Evolutionary conservation across 2,888 invertebrate species (phyloP).

Genomic region (Ischnura elegans): DNA sequence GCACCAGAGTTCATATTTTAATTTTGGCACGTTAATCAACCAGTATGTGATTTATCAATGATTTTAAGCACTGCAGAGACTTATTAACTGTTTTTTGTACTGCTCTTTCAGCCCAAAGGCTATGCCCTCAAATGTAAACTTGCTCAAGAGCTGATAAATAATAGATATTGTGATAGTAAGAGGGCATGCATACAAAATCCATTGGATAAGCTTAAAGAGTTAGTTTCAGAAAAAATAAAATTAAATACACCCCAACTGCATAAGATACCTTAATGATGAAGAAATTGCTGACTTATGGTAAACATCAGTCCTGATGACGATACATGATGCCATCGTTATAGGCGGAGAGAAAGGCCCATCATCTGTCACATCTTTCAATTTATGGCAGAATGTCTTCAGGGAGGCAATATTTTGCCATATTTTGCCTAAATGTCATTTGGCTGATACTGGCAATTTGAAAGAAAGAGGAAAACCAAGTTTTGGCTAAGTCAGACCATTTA

Average conservation of each 20-base stretch:
- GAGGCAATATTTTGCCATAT: not conserved
- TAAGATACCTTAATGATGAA: not conserved
- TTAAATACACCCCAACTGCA: not conserved
- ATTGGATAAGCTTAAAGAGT: not conserved
- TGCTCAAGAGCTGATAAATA: not conserved
- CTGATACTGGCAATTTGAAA: conserved; percentile 3
- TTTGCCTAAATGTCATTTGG: not conserved
- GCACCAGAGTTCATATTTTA: too few relatives aligned
- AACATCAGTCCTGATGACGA: not conserved
- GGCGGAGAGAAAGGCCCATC: not conserved
- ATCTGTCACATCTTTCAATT: not conserved
- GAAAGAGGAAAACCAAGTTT: not conserved
- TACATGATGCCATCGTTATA: not conserved
- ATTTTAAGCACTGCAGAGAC: not conserved
- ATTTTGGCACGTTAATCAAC: too few relatives aligned
- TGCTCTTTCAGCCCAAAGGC: not conserved
- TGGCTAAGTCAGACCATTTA: not conserved
- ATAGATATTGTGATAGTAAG: not conserved
- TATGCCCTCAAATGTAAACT: not conserved
- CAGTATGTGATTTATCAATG: not conserved
- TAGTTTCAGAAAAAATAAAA: not conserved
- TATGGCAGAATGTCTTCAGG: not conserved
- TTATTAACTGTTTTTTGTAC: not conserved
- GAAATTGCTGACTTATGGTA: conserved; percentile 2
- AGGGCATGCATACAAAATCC: not conserved